These are phyloP conservation scores for Heliocidaris tuberculata DNA, from an alignment of 35 echinoderm and acorn worm species.

Conservation along the genomic window DNA sequence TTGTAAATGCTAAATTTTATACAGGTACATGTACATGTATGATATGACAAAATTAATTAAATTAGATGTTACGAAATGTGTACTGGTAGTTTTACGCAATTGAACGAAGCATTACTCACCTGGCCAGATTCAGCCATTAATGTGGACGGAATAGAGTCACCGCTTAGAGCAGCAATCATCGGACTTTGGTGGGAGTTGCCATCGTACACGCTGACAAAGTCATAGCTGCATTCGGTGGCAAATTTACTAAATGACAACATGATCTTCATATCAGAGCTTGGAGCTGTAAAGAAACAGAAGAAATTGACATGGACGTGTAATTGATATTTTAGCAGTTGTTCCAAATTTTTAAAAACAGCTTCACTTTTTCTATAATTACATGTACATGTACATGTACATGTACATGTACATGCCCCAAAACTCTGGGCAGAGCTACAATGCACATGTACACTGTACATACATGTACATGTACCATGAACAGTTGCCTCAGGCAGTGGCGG, in stretches of 20 bases:
- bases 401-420: no score
- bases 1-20: no score
- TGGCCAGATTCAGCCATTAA: constrained; percentile 65
- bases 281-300: constrained; percentile 47
- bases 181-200: constrained; percentile 49
- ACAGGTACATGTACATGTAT: not conserved
- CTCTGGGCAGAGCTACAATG: no score
- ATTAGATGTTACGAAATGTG: no score
- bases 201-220: constrained; percentile 72
- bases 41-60: no score
- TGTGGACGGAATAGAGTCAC: constrained; percentile 56
- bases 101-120: constrained; percentile 32
- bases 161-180: constrained; percentile 61
- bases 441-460: no score
- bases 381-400: not conserved
- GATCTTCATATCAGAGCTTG: constrained; percentile 61
- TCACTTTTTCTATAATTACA: not conserved
- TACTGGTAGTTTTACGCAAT: no score
- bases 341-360: not conserved
- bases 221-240: constrained; percentile 71
- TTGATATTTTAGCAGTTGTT: not conserved
- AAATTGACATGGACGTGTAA: not conserved
- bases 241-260: constrained; percentile 64
- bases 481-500: no score
- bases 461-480: no score